phyloP scores from a whole-genome alignment of 2,888 invertebrate species.

The Villa cingulata region DNA sequence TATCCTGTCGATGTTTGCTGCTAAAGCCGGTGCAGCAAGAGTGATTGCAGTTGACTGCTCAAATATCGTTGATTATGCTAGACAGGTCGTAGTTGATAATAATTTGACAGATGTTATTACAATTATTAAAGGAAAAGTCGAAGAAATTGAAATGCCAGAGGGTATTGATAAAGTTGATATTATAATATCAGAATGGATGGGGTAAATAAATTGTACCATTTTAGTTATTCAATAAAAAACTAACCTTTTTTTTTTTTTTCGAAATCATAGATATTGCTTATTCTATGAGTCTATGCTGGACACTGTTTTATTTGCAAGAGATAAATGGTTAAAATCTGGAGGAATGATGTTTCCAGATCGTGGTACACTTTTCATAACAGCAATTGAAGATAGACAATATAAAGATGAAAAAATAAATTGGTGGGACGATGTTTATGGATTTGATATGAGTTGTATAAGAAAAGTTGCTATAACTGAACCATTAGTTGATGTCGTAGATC shows the following conservation, averaged over 20 bases:
- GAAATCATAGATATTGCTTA: slow-evolving; percentile 57
- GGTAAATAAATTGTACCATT: no score
- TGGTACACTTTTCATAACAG: slow-evolving; percentile 88
- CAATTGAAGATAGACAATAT: slow-evolving; percentile 94
- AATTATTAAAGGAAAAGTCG: slow-evolving; percentile 82
- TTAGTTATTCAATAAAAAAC: not conserved
- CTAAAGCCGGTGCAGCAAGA: slow-evolving; percentile 90
- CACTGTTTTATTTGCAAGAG: slow-evolving; percentile 94
- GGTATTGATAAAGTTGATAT: slow-evolving; percentile 90
- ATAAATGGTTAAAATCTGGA: slow-evolving; percentile 89
- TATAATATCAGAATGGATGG: slow-evolving; percentile 69
- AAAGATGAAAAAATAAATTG: slow-evolving; percentile 99
- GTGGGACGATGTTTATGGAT: slow-evolving; percentile 99
- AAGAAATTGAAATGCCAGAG: slow-evolving; percentile 85
- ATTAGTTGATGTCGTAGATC: slow-evolving; percentile 95
- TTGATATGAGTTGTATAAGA: slow-evolving; percentile 97
- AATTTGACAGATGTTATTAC: slow-evolving; percentile 64
- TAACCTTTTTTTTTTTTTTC: not conserved
- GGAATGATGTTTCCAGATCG: slow-evolving; percentile 90
- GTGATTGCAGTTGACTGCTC: slow-evolving; percentile 98
- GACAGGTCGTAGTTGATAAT: slow-evolving; percentile 84
- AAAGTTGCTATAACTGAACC: slow-evolving; percentile 98
- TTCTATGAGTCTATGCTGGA: slow-evolving; percentile 99
- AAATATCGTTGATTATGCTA: slow-evolving; percentile 94
- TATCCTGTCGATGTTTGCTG: slow-evolving; percentile 98